These are phyloP conservation scores for Dreissena polymorpha DNA, from an alignment of 1,140 invertebrate genomes.

Conservation along the genomic window DNA sequence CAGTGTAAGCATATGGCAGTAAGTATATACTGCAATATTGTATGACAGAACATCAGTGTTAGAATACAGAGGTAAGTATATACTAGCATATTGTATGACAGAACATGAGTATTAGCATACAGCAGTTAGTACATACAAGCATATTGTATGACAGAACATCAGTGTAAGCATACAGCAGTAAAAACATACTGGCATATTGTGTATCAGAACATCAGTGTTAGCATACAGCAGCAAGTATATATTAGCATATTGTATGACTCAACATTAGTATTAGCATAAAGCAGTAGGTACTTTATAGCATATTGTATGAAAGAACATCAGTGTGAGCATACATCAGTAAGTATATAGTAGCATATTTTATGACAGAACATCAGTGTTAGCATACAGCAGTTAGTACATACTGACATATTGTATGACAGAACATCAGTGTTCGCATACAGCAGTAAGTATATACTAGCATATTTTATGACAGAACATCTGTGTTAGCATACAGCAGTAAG, in stretches of 20 bases:
- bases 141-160: no score
- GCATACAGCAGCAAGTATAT: conserved; percentile 78
- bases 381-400: conserved; percentile 78
- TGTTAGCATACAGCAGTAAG: conserved; percentile 78
- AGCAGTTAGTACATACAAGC: conserved; percentile 77
- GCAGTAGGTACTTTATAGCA: conserved; percentile 75
- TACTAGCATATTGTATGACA: no score
- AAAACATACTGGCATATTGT: no score
- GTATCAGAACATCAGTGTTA: conserved; percentile 77
- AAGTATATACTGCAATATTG: no score
- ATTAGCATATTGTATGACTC: no score
- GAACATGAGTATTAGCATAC: conserved; percentile 78
- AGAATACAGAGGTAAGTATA: no score
- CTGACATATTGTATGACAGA: no score
- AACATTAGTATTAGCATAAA: conserved; percentile 79
- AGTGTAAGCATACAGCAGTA: conserved; percentile 79
- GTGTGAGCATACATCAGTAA: conserved; percentile 78
- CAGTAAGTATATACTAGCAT: no score
- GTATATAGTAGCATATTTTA: no score
- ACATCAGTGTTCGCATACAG: conserved; percentile 79
- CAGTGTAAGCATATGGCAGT: no score
- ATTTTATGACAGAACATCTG: conserved; percentile 78
- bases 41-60: no score
- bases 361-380: conserved; percentile 78
- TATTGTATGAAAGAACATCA: no score